These are phyloP conservation scores for Ophiothrix spiculata DNA, from an alignment of 35 echinoderm and acorn worm species.

Conservation along the genomic window DNA sequence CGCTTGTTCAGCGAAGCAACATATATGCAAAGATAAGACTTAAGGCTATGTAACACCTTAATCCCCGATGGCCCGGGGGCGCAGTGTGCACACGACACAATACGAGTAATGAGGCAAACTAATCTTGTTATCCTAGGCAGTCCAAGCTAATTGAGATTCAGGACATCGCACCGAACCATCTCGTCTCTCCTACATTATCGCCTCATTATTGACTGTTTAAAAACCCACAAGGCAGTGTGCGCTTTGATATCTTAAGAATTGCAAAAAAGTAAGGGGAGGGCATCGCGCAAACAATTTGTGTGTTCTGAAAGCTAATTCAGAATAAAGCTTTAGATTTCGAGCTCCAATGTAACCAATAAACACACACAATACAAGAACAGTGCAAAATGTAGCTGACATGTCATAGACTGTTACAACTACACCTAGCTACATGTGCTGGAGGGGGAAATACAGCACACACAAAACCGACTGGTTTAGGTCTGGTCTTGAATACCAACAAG, in stretches of 20 bases:
- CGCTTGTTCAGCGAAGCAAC: not conserved
- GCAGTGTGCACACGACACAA: slow-evolving; percentile 6
- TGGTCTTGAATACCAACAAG: not conserved
- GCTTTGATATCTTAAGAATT: slow-evolving; percentile 2
- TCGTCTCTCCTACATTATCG: not conserved
- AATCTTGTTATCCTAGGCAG: slow-evolving; percentile 3
- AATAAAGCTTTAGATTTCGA: slow-evolving; percentile 1
- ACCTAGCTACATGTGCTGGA: not conserved
- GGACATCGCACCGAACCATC: not conserved
- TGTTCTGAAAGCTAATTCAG: slow-evolving; percentile 6
- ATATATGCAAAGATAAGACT: not conserved
- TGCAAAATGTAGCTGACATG: not conserved
- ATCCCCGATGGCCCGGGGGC: not conserved
- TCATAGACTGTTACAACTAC: not conserved
- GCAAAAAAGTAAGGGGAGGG: not conserved
- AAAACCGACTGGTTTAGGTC: not conserved
- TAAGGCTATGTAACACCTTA: not conserved
- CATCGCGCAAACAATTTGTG: not conserved
- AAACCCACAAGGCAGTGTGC: not conserved
- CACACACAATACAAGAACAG: not conserved
- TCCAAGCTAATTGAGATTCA: slow-evolving; percentile 3
- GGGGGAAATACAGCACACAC: not conserved
- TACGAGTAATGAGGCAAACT: slow-evolving; percentile 3
- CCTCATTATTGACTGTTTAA: slow-evolving; percentile 14
- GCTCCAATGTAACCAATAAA: not conserved